These are phyloP conservation scores for Temnothorax rugatulus DNA, from an alignment of 2,888 invertebrate genomes.

Conservation along the genomic window DNA sequence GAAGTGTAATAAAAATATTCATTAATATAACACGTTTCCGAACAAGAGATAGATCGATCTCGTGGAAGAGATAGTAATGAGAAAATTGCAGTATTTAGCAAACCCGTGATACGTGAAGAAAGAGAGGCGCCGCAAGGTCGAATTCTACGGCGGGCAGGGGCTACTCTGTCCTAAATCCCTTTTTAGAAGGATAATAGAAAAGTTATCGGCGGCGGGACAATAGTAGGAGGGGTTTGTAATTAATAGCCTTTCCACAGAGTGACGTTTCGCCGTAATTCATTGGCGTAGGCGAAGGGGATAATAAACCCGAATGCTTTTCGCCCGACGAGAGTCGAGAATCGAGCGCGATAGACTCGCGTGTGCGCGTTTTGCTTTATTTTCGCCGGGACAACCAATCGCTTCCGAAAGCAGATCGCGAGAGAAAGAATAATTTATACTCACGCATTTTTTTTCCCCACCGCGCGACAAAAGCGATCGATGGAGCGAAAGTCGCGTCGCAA, in stretches of 20 bases:
- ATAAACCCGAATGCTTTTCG: constrained; percentile 44
- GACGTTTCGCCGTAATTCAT: constrained; percentile 60
- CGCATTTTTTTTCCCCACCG: constrained; percentile 19
- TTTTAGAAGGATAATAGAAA: constrained; percentile 79
- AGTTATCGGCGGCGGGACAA: constrained; percentile 77
- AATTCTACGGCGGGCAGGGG: constrained; percentile 42
- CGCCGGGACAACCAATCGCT: constrained; percentile 17
- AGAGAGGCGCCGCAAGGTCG: constrained; percentile 48
- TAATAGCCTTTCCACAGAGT: constrained; percentile 73
- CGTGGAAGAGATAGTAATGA: background rate
- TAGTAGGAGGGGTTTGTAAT: constrained; percentile 76
- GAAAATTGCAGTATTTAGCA: constrained; percentile 12
- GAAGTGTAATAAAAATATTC: constrained; percentile 19
- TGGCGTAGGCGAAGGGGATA: constrained; percentile 47
- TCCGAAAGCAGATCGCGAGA: constrained; percentile 13
- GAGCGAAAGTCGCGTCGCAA: constrained; percentile 57
- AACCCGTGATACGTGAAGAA: constrained; percentile 3
- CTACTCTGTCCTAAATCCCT: constrained; percentile 72
- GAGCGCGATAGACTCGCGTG: constrained; percentile 22
- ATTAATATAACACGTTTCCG: background rate
- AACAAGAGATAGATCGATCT: background rate
- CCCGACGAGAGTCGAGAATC: constrained; percentile 15
- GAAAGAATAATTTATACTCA: constrained; percentile 41
- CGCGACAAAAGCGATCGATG: constrained; percentile 26
- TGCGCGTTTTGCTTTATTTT: background rate